Conservation (phyloP, 1,140 invertebrate species). For the Chlorops oryzae region DNA sequence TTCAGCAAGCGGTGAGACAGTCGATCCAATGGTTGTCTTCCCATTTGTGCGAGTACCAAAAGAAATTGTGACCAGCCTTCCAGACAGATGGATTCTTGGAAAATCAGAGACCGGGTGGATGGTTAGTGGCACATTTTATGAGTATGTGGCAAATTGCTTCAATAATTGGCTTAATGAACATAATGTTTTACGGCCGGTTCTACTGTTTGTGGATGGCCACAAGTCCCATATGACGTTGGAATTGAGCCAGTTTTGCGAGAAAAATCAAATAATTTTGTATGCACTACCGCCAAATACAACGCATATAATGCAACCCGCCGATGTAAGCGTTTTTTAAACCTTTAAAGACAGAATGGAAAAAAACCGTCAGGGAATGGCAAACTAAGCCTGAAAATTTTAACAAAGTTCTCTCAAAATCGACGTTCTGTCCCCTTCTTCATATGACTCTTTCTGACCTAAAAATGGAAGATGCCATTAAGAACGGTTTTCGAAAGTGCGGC, state of each 20-base stretch:
- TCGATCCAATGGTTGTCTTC: slow-evolving; percentile 21
- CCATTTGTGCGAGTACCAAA: slow-evolving; percentile 23
- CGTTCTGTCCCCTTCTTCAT: background rate
- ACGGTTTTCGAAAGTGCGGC: slow-evolving; percentile 37
- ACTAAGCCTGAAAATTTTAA: slow-evolving; percentile 1
- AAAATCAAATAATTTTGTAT: slow-evolving; percentile 8
- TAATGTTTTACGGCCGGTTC: background rate
- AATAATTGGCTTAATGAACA: slow-evolving; percentile 1
- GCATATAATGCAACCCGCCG: slow-evolving; percentile 47
- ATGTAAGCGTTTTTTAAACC: slow-evolving; percentile 43
- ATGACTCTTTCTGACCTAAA: background rate
- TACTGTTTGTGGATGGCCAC: slow-evolving; percentile 5
- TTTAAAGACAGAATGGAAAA: slow-evolving; percentile 23
- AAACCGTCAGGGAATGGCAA: slow-evolving; percentile 3
- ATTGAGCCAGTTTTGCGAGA: slow-evolving; percentile 1
- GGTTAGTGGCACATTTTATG: slow-evolving; percentile 8
- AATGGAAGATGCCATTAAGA: slow-evolving; percentile 23
- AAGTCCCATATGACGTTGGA: slow-evolving; percentile 8
- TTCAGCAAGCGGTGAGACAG: slow-evolving; percentile 19
- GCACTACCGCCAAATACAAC: slow-evolving; percentile 41
- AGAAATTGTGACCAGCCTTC: slow-evolving; percentile 23
- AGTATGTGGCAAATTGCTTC: slow-evolving; percentile 7
- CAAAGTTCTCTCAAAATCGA: background rate
- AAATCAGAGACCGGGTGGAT: slow-evolving; percentile 6
- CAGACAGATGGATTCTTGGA: slow-evolving; percentile 18